Evolutionary conservation across 2,797 vertebrate species (phyloP).

Genomic region (Apogon hyalosoma): DNA sequence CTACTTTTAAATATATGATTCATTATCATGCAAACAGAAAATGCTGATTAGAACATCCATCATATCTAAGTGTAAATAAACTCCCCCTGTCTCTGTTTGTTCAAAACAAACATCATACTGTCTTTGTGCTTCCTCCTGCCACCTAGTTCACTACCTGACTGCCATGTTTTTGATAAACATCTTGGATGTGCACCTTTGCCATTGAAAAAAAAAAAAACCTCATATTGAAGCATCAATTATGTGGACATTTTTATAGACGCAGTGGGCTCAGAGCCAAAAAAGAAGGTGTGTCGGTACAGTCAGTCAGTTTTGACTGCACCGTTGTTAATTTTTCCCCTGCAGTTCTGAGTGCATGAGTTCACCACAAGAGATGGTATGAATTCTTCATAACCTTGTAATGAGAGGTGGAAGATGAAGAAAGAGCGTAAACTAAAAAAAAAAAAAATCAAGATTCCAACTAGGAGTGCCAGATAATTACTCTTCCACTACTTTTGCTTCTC

Average conservation of each 20-base stretch:
- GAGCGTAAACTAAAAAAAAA: constrained; percentile 9
- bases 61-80: constrained; percentile 72
- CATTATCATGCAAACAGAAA: constrained; percentile 60
- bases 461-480: constrained; percentile 31
- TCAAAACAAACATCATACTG: constrained; percentile 69
- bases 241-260: constrained; percentile 78
- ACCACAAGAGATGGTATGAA: constrained; percentile 66
- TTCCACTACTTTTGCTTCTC: constrained; percentile 46
- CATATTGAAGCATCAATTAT: constrained; percentile 82
- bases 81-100: constrained; percentile 68
- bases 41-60: constrained; percentile 44
- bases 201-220: constrained; percentile 64
- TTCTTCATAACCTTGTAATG: constrained; percentile 63
- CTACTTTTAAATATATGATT: constrained; percentile 32
- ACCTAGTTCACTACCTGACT: constrained; percentile 50
- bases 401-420: constrained; percentile 51
- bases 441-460: constrained; percentile 25
- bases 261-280: constrained; percentile 77
- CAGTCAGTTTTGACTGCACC: constrained; percentile 66
- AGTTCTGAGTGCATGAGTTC: constrained; percentile 67
- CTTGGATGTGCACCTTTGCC: constrained; percentile 68
- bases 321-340: constrained; percentile 75
- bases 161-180: constrained; percentile 77
- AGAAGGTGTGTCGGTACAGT: constrained; percentile 77
- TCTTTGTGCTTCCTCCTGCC: constrained; percentile 61